These are phyloP conservation scores for Leptinotarsa haldemani DNA, from an alignment of 2,888 invertebrate genomes.

Conservation along the genomic window DNA sequence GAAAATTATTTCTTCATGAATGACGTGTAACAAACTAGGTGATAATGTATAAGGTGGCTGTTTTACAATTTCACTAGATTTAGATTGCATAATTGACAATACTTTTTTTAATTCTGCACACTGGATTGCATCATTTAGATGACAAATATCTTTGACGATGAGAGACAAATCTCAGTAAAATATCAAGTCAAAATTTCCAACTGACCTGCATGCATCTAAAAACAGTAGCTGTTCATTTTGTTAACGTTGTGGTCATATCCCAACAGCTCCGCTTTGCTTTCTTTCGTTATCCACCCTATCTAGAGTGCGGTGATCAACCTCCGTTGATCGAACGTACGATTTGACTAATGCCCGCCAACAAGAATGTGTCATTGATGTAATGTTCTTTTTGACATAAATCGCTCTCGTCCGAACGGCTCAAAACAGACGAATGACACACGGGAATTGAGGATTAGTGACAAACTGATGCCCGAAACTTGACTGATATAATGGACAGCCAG, in stretches of 20 bases:
- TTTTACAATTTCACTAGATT: too few species aligned
- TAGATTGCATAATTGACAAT: too few species aligned
- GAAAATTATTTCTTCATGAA: too few species aligned
- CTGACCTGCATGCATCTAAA: too few species aligned
- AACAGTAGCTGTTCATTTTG: too few species aligned
- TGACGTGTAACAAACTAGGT: too few species aligned
- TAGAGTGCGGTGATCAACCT: slow-evolving; percentile 2
- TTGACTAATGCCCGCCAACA: slow-evolving; percentile 39
- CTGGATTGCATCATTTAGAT: too few species aligned
- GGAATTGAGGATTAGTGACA: slow-evolving; percentile 48
- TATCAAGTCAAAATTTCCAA: too few species aligned
- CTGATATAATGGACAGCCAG: slow-evolving; percentile 49
- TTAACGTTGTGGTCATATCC: background rate
- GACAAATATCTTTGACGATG: too few species aligned
- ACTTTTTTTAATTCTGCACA: too few species aligned
- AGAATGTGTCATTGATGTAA: slow-evolving; percentile 40
- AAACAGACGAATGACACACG: slow-evolving; percentile 40
- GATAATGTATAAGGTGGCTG: too few species aligned
- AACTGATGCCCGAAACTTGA: slow-evolving; percentile 48
- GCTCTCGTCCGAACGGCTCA: slow-evolving; percentile 32
- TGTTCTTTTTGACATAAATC: slow-evolving; percentile 42
- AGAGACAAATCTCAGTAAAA: too few species aligned
- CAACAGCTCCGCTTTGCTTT: background rate
- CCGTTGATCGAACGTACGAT: slow-evolving; percentile 28
- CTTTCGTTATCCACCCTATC: slow-evolving; percentile 18